A percentile compares a stretch with the other conserved stretches of the same genome.
Evolutionary conservation across 2,888 invertebrate species (phyloP).

Genomic region (Archaeoteleia sp.): DNA sequence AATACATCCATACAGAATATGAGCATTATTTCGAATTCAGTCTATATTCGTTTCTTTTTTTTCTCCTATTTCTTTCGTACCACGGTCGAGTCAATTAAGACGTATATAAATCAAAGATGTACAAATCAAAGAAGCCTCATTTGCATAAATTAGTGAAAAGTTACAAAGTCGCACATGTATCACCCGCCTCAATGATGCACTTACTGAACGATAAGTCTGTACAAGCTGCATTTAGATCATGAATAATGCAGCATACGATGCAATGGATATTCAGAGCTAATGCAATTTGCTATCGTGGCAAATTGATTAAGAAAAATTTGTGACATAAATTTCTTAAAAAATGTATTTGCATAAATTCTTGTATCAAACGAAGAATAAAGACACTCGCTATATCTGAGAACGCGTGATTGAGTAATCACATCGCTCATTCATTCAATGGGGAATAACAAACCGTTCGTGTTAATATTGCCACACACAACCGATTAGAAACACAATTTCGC

Average conservation of each 20-base stretch:
- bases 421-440: no score
- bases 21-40: conserved; percentile 65
- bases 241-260: conserved; percentile 1
- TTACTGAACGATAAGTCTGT: conserved; percentile 16
- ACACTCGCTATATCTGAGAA: no score
- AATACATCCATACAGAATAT: conserved; percentile 67
- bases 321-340: conserved; percentile 31
- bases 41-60: conserved; percentile 53
- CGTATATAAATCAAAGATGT: conserved; percentile 5
- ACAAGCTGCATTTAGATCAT: conserved; percentile 22
- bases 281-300: conserved; percentile 50
- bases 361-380: no score
- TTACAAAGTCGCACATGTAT: conserved; percentile 38
- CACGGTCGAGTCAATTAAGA: conserved; percentile 22
- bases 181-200: conserved; percentile 38
- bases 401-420: no score
- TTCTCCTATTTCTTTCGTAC: conserved; percentile 41
- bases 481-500: conserved; percentile 59
- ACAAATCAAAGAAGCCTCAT: conserved; percentile 12
- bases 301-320: conserved; percentile 37
- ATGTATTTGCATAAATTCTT: no score
- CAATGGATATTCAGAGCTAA: not conserved
- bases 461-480: conserved; percentile 63
- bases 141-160: conserved; percentile 26
- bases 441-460: no score